Percentiles rank a stretch among this genome's conserved stretches.
These are phyloP conservation scores for Zootermopsis nevadensis DNA, from an alignment of 2,888 invertebrate genomes.

Conservation along the genomic window DNA sequence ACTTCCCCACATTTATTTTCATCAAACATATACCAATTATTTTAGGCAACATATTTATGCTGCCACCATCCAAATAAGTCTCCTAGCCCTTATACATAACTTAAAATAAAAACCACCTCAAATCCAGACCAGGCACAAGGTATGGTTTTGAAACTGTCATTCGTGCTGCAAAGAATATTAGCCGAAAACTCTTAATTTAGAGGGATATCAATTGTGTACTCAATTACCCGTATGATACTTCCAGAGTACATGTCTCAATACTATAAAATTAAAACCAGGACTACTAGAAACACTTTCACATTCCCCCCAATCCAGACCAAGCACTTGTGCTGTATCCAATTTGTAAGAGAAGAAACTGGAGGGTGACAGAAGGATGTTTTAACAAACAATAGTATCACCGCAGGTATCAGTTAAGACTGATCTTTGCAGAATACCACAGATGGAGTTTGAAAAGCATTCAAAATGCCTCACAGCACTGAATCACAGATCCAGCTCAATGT, in stretches of 20 bases:
- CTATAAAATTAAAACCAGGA: not conserved
- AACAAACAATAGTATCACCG: not conserved
- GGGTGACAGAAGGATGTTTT: not conserved
- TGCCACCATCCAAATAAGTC: constrained; percentile 37
- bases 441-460: not conserved
- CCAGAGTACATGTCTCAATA: not conserved
- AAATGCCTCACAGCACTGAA: not conserved
- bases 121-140: constrained; percentile 26
- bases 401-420: not conserved
- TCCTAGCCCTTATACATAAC: constrained; percentile 36
- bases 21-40: constrained; percentile 45
- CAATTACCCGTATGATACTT: not conserved
- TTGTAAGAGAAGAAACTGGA: not conserved
- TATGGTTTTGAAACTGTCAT: not conserved
- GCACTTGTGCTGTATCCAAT: not conserved
- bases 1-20: constrained; percentile 48
- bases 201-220: not conserved
- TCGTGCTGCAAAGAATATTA: not conserved
- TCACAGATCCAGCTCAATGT: not conserved
- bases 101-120: constrained; percentile 16
- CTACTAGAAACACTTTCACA: not conserved
- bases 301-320: not conserved
- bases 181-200: not conserved
- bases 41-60: constrained; percentile 11
- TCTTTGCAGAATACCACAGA: no score